A percentile compares a stretch with the other conserved stretches of the same genome.
Evolutionary conservation across 2,797 vertebrate genomes (phyloP).

Genomic region (Xerus rutilus): DNA sequence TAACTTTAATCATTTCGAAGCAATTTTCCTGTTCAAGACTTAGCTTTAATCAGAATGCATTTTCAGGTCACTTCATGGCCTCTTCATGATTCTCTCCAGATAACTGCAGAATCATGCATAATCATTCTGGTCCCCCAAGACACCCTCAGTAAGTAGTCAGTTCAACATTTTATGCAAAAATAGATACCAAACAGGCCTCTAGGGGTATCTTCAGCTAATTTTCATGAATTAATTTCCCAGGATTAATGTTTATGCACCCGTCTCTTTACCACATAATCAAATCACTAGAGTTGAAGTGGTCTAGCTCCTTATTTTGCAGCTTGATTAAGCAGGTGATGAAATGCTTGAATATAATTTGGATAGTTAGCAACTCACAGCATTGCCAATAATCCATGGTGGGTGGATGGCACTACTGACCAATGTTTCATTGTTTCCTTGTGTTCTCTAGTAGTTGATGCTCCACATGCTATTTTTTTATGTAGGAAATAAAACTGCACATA

Average conservation of each 20-base stretch:
- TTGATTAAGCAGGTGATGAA: constrained; percentile 90
- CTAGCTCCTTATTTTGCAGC: constrained; percentile 86
- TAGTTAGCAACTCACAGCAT: constrained; percentile 82
- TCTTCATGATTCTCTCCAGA: constrained; percentile 68
- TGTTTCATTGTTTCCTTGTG: neutral
- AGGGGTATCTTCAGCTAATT: constrained; percentile 86
- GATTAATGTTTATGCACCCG: constrained; percentile 88
- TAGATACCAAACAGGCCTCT: constrained; percentile 83
- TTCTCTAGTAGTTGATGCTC: neutral
- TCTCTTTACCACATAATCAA: constrained; percentile 86
- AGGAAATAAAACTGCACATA: constrained; percentile 19
- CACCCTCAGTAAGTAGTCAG: constrained; percentile 76
- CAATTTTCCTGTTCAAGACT: constrained; percentile 71
- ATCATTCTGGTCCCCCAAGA: constrained; percentile 70
- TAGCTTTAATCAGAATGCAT: constrained; percentile 71
- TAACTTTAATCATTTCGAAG: constrained; percentile 74
- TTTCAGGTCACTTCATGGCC: constrained; percentile 67
- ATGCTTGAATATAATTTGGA: constrained; percentile 87
- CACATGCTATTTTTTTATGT: neutral
- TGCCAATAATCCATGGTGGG: constrained; percentile 72
- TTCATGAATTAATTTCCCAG: constrained; percentile 88
- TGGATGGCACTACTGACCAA: neutral
- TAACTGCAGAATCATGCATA: constrained; percentile 69
- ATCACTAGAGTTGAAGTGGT: constrained; percentile 88
- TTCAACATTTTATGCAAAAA: constrained; percentile 87